Conservation (phyloP, 2,113 vertebrate genomes). For the Sinocyclocheilus anophthalmus region DNA sequence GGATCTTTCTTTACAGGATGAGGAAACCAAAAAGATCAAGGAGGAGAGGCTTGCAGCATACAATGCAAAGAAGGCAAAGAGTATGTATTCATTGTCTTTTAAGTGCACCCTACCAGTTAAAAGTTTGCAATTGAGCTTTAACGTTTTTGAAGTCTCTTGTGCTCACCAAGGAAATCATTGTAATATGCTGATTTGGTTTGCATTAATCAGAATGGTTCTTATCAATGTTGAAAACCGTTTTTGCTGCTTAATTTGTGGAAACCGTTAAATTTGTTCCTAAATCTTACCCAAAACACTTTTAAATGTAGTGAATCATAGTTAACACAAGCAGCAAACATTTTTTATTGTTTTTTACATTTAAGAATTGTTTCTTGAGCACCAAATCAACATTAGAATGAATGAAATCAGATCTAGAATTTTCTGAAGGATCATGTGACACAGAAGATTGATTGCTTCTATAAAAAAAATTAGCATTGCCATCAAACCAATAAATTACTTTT, state of each 20-base stretch:
- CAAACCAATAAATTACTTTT: not conserved
- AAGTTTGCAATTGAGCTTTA: not conserved
- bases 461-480: not conserved
- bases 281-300: not conserved
- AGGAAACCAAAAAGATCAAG: slow-evolving; percentile 83
- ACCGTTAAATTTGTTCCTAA: not conserved
- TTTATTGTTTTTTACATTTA: not conserved
- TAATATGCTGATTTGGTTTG: not conserved
- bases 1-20: slow-evolving; percentile 74
- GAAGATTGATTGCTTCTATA: not conserved
- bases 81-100: slow-evolving; percentile 69
- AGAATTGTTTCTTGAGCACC: not conserved
- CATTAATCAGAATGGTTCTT: not conserved
- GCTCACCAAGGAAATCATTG: not conserved
- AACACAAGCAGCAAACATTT: not conserved
- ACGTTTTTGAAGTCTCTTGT: not conserved
- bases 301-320: not conserved
- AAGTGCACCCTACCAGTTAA: not conserved
- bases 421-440: not conserved
- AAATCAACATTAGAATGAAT: not conserved
- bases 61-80: slow-evolving; percentile 94
- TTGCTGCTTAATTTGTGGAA: not conserved
- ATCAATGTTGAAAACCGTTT: not conserved
- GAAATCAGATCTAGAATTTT: not conserved
- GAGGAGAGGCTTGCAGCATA: slow-evolving; percentile 93